These are phyloP conservation scores for Phymanthus crucifer DNA, from an alignment of 92 coral and sea anemone species.

Conservation along the genomic window DNA sequence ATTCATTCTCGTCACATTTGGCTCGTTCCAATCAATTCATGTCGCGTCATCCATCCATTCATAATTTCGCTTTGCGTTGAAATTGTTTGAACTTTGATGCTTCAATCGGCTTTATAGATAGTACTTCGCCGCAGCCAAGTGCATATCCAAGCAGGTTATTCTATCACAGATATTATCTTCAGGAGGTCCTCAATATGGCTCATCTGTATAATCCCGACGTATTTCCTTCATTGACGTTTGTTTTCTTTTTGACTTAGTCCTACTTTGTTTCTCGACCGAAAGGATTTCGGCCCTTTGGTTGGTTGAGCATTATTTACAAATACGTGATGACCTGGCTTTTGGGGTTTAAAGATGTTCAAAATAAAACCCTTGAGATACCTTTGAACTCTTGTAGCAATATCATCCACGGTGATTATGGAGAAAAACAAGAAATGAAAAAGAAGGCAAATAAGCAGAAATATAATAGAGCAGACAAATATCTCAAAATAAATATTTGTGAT, in stretches of 20 bases:
- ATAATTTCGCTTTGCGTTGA: too few relatives aligned
- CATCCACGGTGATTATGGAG: neutral
- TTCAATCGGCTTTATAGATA: too few relatives aligned
- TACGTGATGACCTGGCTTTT: constrained; percentile 10
- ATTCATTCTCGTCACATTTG: too few relatives aligned
- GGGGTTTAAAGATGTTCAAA: neutral
- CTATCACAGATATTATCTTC: neutral
- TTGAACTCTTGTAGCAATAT: neutral
- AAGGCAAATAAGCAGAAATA: neutral
- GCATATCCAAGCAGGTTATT: neutral
- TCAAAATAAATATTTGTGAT: too few relatives aligned
- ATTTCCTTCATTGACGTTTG: neutral
- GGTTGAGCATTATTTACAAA: neutral
- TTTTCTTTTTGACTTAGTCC: neutral
- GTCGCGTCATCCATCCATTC: too few relatives aligned
- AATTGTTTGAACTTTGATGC: too few relatives aligned
- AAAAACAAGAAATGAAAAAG: neutral
- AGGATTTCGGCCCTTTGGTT: neutral
- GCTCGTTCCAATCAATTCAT: too few relatives aligned
- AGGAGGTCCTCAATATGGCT: neutral
- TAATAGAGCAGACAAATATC: too few relatives aligned
- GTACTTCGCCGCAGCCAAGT: too few relatives aligned
- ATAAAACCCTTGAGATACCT: neutral
- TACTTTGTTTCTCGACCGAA: neutral
- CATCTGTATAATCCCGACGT: neutral